Conservation (phyloP, 1,140 invertebrate genomes). For the Cydia splendana region DNA sequence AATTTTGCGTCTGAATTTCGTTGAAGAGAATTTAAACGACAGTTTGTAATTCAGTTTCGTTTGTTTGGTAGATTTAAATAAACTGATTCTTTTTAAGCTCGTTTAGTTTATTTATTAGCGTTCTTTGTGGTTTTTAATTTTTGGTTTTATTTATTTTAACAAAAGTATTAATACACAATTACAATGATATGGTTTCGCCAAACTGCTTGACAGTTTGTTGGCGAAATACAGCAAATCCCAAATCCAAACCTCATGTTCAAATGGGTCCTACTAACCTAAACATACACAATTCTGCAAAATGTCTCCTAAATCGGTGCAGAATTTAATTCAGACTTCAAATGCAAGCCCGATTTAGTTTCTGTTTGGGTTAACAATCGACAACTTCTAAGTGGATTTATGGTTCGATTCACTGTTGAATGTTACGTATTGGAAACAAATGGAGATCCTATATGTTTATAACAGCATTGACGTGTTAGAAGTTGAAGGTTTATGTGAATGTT, state of each 20-base stretch:
- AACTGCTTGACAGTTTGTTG: too few relatives aligned
- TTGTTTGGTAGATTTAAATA: neutral
- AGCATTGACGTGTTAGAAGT: neutral
- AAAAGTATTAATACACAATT: too few relatives aligned
- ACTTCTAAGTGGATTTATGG: neutral
- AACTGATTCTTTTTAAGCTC: neutral
- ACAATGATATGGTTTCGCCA: too few relatives aligned
- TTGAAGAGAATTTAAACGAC: constrained; percentile 23
- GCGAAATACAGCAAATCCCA: too few relatives aligned
- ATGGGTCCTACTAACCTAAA: too few relatives aligned
- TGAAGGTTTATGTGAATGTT: neutral
- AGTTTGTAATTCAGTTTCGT: neutral
- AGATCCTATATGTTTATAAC: neutral
- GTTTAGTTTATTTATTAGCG: neutral
- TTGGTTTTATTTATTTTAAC: too few relatives aligned
- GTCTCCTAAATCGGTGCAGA: neutral
- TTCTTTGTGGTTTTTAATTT: neutral
- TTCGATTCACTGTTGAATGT: constrained; percentile 1
- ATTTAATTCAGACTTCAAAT: neutral
- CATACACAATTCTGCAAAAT: too few relatives aligned
- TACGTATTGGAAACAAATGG: neutral
- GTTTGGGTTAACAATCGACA: neutral
- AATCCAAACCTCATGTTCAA: too few relatives aligned
- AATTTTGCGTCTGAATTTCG: constrained; percentile 18
- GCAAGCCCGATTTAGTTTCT: neutral